Conservation (phyloP, 2,797 vertebrate species). For the Chrosomus eos region DNA sequence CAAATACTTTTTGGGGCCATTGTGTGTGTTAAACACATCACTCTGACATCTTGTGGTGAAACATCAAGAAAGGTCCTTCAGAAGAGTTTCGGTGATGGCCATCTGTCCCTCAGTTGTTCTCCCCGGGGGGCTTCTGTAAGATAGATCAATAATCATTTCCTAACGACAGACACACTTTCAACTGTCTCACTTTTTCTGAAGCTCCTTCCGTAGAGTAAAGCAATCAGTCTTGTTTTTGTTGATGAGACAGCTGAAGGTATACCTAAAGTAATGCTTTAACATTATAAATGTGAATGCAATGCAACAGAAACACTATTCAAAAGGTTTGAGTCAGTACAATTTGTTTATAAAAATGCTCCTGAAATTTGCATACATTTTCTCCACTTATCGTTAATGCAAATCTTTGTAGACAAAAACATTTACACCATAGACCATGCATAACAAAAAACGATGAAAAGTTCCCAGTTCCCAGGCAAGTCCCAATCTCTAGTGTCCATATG, state of each 20-base stretch:
- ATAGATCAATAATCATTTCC: conserved; percentile 69
- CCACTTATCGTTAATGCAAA: neutral
- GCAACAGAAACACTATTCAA: too few relatives aligned
- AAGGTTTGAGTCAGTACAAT: too few relatives aligned
- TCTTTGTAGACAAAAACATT: neutral
- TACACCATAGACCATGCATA: neutral
- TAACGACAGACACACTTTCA: conserved; percentile 54
- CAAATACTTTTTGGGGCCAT: neutral
- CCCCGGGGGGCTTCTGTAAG: conserved; percentile 54
- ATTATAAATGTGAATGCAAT: too few relatives aligned
- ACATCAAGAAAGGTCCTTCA: neutral
- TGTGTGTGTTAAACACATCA: conserved; percentile 11
- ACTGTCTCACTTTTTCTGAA: conserved; percentile 19
- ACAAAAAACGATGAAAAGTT: neutral
- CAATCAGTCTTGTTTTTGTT: too few relatives aligned
- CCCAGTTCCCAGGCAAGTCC: neutral
- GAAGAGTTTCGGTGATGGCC: conserved; percentile 58
- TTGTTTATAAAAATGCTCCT: neutral
- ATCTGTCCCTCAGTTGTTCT: conserved; percentile 68
- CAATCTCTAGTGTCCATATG: neutral
- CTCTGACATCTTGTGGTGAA: conserved; percentile 13
- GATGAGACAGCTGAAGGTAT: too few relatives aligned
- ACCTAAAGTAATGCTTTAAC: too few relatives aligned
- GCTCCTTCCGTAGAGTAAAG: neutral
- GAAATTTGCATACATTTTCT: neutral